These are phyloP conservation scores for Daktulosphaira vitifoliae DNA, from an alignment of 1,140 invertebrate species.

Conservation along the genomic window DNA sequence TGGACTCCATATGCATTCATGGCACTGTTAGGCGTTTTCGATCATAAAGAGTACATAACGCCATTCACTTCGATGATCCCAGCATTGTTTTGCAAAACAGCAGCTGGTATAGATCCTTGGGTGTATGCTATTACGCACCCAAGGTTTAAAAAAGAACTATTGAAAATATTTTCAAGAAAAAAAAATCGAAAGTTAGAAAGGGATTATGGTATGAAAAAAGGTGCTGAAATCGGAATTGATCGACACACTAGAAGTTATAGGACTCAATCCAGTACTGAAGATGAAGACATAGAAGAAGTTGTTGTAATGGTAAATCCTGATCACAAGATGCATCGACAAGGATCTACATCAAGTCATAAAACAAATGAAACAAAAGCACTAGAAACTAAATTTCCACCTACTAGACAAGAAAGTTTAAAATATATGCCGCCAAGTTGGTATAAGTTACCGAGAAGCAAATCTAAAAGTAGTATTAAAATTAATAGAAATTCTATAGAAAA, in stretches of 20 bases:
- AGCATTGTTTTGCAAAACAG: slow-evolving; percentile 63
- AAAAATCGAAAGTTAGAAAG: not conserved
- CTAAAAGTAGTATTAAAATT: slow-evolving; percentile 6
- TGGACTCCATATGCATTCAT: slow-evolving; percentile 70
- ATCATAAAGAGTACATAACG: slow-evolving; percentile 52
- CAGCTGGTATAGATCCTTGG: slow-evolving; percentile 65
- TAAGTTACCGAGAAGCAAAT: not conserved
- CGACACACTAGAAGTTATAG: not conserved
- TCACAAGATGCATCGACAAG: not conserved
- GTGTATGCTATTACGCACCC: slow-evolving; percentile 64
- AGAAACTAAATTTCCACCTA: slow-evolving; percentile 7
- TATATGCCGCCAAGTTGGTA: slow-evolving; percentile 23
- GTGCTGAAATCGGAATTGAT: not conserved
- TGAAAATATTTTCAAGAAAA: slow-evolving; percentile 34
- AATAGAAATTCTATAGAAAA: not conserved
- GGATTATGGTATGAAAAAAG: slow-evolving; percentile 5
- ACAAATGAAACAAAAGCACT: slow-evolving; percentile 12
- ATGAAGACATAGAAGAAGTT: slow-evolving; percentile 7
- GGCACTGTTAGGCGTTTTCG: slow-evolving; percentile 60
- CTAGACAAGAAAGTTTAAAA: slow-evolving; percentile 12
- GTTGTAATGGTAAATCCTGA: not conserved
- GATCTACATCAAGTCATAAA: slow-evolving; percentile 13
- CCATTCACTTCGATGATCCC: slow-evolving; percentile 63
- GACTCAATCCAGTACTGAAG: not conserved
- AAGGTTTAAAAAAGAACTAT: slow-evolving; percentile 52